phyloP scores from a whole-genome alignment of 2,888 invertebrate species.

The Orthosia gracilis region DNA sequence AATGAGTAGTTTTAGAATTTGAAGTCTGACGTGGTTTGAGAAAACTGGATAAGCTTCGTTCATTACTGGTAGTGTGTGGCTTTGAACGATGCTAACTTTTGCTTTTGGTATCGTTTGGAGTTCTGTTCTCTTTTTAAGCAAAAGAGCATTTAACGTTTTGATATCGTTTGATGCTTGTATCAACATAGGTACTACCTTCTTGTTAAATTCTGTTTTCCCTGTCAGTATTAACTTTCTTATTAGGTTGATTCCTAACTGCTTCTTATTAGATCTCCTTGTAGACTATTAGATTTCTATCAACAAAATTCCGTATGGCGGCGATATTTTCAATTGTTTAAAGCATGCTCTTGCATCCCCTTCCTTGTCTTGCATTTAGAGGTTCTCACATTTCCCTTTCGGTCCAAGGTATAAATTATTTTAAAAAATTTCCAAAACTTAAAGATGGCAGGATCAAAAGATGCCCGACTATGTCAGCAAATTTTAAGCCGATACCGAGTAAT shows the following conservation, averaged over 20 bases:
- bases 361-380: conserved; percentile 73
- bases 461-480: conserved; percentile 30
- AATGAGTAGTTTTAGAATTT: conserved; percentile 60
- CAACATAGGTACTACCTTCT: not conserved
- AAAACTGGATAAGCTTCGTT: conserved; percentile 47
- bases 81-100: conserved; percentile 30
- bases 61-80: conserved; percentile 6
- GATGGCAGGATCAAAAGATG: conserved; percentile 51
- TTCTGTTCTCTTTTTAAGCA: not conserved
- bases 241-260: conserved; percentile 16
- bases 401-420: conserved; percentile 50
- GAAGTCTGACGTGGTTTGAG: conserved; percentile 29
- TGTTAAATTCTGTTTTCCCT: not conserved
- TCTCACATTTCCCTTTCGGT: conserved; percentile 77
- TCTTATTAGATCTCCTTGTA: conserved; percentile 21
- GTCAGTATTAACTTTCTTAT: not conserved
- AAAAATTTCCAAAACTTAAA: conserved; percentile 38
- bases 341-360: conserved; percentile 70
- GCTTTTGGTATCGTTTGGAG: conserved; percentile 1
- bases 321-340: conserved; percentile 63
- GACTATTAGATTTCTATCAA: conserved; percentile 27
- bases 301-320: conserved; percentile 76
- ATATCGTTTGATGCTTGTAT: not conserved
- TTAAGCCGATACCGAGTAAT: conserved; percentile 40
- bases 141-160: not conserved